A percentile compares a stretch with the other conserved stretches of the same genome.
These are phyloP conservation scores for Drosophila pseudotalamancana DNA, from an alignment of 2,888 invertebrate species.

Conservation along the genomic window DNA sequence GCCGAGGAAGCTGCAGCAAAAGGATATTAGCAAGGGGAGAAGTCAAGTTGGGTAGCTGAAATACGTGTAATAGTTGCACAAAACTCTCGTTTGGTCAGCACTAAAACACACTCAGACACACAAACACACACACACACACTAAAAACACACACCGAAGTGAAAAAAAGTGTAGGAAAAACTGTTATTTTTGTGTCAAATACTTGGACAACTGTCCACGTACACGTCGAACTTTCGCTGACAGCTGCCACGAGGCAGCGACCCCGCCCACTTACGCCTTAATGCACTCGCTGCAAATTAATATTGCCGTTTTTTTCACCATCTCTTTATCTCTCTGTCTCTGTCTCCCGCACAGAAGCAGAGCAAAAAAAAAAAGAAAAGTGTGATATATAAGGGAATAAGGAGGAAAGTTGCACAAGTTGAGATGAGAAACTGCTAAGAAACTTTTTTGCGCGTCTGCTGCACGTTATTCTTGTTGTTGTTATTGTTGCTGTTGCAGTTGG, in stretches of 20 bases:
- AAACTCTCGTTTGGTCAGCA: conserved; percentile 70
- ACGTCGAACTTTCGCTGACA: conserved; percentile 79
- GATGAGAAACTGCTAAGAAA: conserved; percentile 66
- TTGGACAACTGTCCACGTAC: conserved; percentile 73
- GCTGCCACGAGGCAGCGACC: conserved; percentile 46
- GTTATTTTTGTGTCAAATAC: conserved; percentile 79
- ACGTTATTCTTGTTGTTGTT: conserved; percentile 9
- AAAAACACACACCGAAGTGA: neutral
- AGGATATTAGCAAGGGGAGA: conserved; percentile 41
- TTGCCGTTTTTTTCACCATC: conserved; percentile 55
- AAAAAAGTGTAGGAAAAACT: conserved; percentile 57
- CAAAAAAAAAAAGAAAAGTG: no score
- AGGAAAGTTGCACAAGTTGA: conserved; percentile 56
- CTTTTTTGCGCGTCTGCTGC: conserved; percentile 51
- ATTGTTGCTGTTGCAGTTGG: neutral
- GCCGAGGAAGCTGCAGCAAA: conserved; percentile 6
- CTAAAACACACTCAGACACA: neutral
- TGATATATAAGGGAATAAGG: conserved; percentile 2
- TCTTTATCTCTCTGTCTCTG: neutral
- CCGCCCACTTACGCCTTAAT: conserved; percentile 62
- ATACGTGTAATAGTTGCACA: conserved; percentile 62
- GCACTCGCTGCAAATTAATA: conserved; percentile 79
- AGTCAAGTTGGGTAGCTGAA: conserved; percentile 41
- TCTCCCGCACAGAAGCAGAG: neutral
- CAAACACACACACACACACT: neutral